A percentile compares a stretch with the other conserved stretches of the same genome.
These are phyloP conservation scores for Rhodeus uyekii DNA, from an alignment of 2,797 vertebrate species.

Conservation along the genomic window DNA sequence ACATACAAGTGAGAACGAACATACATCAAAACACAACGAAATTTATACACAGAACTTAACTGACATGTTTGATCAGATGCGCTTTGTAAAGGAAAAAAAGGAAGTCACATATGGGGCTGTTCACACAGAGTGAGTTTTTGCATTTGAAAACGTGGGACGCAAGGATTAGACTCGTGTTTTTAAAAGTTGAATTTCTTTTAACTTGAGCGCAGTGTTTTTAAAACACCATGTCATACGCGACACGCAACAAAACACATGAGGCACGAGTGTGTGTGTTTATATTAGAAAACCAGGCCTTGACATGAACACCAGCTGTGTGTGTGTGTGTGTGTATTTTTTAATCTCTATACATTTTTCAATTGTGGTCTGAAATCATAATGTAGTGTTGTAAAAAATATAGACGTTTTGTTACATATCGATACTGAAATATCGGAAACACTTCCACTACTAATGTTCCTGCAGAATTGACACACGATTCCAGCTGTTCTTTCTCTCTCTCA, in stretches of 20 bases:
- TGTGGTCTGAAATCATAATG: too few species aligned
- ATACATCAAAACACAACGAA: neutral
- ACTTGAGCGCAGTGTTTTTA: neutral
- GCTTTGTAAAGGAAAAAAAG: neutral
- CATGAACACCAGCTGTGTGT: too few species aligned
- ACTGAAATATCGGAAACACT: too few species aligned
- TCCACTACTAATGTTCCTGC: too few species aligned
- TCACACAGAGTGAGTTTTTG: neutral
- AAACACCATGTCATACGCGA: neutral
- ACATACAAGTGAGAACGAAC: neutral
- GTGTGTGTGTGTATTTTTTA: too few species aligned
- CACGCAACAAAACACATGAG: neutral
- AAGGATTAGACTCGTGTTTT: neutral
- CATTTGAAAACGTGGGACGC: neutral
- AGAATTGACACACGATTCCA: too few species aligned
- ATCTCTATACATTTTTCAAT: too few species aligned
- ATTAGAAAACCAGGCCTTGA: too few species aligned
- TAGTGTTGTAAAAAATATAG: too few species aligned
- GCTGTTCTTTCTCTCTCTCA: too few species aligned
- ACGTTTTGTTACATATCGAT: too few species aligned
- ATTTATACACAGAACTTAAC: neutral
- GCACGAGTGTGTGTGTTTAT: rapidly evolving
- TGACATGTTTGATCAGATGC: neutral
- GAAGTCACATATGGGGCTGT: neutral
- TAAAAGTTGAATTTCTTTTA: neutral